Percentiles rank a stretch among this genome's conserved stretches.
Evolutionary conservation across 2,797 vertebrate genomes (phyloP).

Genomic region (Epinephelus malabaricus): DNA sequence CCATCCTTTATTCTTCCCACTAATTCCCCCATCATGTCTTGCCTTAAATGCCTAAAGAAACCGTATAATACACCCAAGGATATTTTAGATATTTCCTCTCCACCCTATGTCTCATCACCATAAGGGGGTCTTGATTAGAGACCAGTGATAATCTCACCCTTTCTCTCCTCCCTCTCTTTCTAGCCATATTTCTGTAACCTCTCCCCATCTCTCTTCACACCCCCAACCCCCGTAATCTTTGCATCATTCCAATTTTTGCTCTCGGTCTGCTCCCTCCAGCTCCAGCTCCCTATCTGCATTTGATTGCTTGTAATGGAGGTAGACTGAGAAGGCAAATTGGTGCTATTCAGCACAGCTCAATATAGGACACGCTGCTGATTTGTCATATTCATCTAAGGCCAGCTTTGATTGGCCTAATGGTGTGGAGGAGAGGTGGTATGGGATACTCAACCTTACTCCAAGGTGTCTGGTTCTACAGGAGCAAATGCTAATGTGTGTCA

Average conservation of each 20-base stretch:
- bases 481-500: constrained; percentile 27
- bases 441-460: constrained; percentile 36
- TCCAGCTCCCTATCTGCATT: constrained; percentile 67
- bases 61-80: constrained; percentile 53
- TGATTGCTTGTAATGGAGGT: constrained; percentile 80
- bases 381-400: constrained; percentile 72
- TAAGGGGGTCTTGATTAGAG: constrained; percentile 71
- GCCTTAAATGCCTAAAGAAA: constrained; percentile 57
- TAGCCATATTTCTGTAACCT: constrained; percentile 37
- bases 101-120: constrained; percentile 47
- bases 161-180: constrained; percentile 40
- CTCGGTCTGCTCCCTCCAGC: constrained; percentile 54
- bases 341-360: constrained; percentile 73
- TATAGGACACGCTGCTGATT: constrained; percentile 68
- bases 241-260: constrained; percentile 66
- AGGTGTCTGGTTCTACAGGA: constrained; percentile 22
- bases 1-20: constrained; percentile 38
- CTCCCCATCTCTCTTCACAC: constrained; percentile 18
- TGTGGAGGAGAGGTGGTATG: constrained; percentile 39
- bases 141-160: constrained; percentile 61
- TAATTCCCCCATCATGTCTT: constrained; percentile 36
- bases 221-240: constrained; percentile 56
- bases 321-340: constrained; percentile 77
- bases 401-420: constrained; percentile 72
- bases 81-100: constrained; percentile 59